These are phyloP conservation scores for Branchinecta sandiegonensis DNA, from an alignment of 2,888 invertebrate species.

Conservation along the genomic window DNA sequence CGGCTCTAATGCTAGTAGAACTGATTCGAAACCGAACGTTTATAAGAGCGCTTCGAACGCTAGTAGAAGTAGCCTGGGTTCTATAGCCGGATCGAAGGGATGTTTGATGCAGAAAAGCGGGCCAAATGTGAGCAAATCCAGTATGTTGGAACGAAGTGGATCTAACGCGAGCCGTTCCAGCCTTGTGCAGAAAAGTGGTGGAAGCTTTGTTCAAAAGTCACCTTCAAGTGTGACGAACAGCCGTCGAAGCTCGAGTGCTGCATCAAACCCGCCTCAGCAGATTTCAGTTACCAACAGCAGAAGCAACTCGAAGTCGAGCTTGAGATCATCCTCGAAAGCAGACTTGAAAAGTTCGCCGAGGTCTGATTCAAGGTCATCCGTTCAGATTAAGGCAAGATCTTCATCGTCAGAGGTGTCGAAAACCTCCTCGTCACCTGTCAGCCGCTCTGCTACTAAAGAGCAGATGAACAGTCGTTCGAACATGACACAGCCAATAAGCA, in stretches of 20 bases:
- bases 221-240: background rate
- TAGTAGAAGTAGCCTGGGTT: background rate
- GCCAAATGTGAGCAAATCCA: background rate
- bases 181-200: background rate
- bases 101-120: background rate
- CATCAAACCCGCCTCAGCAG: no score
- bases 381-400: background rate
- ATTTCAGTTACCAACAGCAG: background rate
- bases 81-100: background rate
- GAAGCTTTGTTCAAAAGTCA: no score
- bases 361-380: no score
- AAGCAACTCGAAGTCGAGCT: background rate
- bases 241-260: background rate
- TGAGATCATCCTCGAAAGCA: no score
- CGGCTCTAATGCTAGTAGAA: background rate
- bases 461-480: background rate
- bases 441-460: background rate
- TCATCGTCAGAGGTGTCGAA: conserved; percentile 1
- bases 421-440: background rate
- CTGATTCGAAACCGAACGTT: background rate
- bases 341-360: no score
- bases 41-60: background rate
- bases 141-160: background rate
- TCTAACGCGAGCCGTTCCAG: background rate
- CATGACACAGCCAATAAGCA: no score